These are phyloP conservation scores for Apis laboriosa DNA, from an alignment of 1,140 invertebrate genomes.

Conservation along the genomic window DNA sequence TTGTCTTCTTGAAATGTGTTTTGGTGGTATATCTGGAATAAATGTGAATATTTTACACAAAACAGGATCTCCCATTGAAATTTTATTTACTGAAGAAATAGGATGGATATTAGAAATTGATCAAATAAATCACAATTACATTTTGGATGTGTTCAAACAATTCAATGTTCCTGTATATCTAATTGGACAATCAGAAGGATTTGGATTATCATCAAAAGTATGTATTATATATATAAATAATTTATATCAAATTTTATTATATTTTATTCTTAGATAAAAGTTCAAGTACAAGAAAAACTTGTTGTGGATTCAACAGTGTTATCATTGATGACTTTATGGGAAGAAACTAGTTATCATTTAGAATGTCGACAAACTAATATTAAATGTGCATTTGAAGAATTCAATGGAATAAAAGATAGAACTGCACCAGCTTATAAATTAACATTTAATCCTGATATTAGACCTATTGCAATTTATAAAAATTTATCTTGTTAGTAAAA, in stretches of 20 bases:
- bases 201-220: conserved; percentile 85
- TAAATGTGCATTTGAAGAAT: conserved; percentile 91
- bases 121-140: conserved; percentile 81
- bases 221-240: conserved; percentile 24
- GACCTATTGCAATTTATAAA: conserved; percentile 72
- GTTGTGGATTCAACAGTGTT: conserved; percentile 86
- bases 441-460: conserved; percentile 86
- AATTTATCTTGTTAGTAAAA: conserved; percentile 56
- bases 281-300: conserved; percentile 83
- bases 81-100: conserved; percentile 95
- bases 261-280: conserved; percentile 76
- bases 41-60: conserved; percentile 85
- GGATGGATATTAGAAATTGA: conserved; percentile 95
- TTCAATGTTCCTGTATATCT: conserved; percentile 84
- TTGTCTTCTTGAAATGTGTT: conserved; percentile 96
- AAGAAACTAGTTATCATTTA: conserved; percentile 96
- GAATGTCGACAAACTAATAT: conserved; percentile 92
- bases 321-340: conserved; percentile 91
- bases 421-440: conserved; percentile 85
- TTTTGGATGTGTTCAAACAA: conserved; percentile 84
- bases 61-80: conserved; percentile 82
- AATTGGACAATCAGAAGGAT: conserved; percentile 87
- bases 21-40: conserved; percentile 93
- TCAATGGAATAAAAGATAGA: conserved; percentile 81
- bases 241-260: background rate